Evolutionary conservation across 2,888 invertebrate species (phyloP).

Genomic region (Agrochola lychnidis): DNA sequence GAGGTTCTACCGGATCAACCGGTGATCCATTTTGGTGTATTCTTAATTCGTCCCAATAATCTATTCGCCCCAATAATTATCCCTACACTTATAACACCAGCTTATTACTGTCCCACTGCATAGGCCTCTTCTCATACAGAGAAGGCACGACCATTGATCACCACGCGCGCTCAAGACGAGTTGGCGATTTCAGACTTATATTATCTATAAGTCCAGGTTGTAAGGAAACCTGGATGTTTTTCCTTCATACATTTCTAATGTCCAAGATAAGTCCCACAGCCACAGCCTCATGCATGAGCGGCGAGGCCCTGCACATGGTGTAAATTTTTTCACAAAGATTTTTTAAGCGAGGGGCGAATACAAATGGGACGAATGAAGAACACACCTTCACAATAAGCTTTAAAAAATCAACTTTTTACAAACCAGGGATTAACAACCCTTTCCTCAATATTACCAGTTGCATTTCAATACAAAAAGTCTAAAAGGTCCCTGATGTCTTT

Average conservation of each 20-base stretch:
- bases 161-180: no score
- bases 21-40: slow-evolving; percentile 3
- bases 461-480: slow-evolving; percentile 27
- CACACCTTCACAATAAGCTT: slow-evolving; percentile 22
- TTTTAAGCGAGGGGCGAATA: background rate
- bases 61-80: background rate
- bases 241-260: no score
- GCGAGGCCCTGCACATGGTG: background rate
- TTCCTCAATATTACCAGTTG: slow-evolving; percentile 22
- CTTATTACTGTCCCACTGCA: no score
- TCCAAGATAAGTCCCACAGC: no score
- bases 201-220: no score
- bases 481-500: slow-evolving; percentile 45
- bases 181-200: no score
- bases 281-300: no score
- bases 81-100: background rate
- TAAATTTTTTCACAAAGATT: background rate
- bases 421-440: background rate
- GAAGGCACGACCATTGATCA: no score
- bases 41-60: slow-evolving; percentile 5
- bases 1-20: slow-evolving; percentile 26
- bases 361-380: slow-evolving; percentile 4
- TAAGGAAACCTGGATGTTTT: no score
- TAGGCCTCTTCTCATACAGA: no score
- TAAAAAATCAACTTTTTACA: slow-evolving; percentile 25